These are phyloP conservation scores for Cabera pusaria DNA, from an alignment of 2,888 invertebrate species.

Conservation along the genomic window DNA sequence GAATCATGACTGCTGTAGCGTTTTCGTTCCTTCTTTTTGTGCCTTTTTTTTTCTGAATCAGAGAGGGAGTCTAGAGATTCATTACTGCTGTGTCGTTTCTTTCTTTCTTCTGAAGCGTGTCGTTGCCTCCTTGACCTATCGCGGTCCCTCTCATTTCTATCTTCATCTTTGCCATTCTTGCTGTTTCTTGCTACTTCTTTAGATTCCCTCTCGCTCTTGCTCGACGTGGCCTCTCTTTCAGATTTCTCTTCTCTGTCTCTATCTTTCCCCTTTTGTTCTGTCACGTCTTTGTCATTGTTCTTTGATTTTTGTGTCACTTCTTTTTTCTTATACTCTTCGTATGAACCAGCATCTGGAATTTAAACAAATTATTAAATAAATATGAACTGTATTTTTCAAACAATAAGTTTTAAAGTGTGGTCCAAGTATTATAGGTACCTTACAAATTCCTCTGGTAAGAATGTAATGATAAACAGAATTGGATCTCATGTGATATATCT, in stretches of 20 bases:
- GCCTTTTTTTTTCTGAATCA: constrained; percentile 17
- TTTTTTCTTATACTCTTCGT: constrained; percentile 86
- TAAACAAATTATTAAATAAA: too few relatives aligned
- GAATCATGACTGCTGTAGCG: constrained; percentile 27
- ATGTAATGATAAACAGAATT: constrained; percentile 40
- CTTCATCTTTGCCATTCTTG: too few relatives aligned
- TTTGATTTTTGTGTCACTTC: constrained; percentile 56
- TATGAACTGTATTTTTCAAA: too few relatives aligned
- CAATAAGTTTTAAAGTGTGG: constrained; percentile 22
- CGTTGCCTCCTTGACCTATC: constrained; percentile 32
- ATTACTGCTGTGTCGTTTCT: constrained; percentile 26
- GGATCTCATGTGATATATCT: constrained; percentile 46
- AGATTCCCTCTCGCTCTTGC: constrained; percentile 11
- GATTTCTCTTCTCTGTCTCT: constrained; percentile 19
- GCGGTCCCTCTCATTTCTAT: constrained; percentile 20
- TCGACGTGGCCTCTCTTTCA: constrained; percentile 12
- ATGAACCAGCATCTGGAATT: constrained; percentile 86
- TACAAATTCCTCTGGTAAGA: constrained; percentile 36
- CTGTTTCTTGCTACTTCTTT: too few relatives aligned
- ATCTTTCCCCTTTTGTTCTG: constrained; percentile 35
- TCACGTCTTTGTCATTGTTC: constrained; percentile 49
- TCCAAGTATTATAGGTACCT: constrained; percentile 47
- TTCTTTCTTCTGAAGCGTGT: constrained; percentile 45
- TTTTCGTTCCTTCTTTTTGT: constrained; percentile 17
- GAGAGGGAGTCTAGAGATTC: constrained; percentile 23